Percentiles rank a stretch among this genome's conserved stretches.
These are phyloP conservation scores for Osmerus mordax DNA, from an alignment of 2,113 vertebrate species.

Conservation along the genomic window DNA sequence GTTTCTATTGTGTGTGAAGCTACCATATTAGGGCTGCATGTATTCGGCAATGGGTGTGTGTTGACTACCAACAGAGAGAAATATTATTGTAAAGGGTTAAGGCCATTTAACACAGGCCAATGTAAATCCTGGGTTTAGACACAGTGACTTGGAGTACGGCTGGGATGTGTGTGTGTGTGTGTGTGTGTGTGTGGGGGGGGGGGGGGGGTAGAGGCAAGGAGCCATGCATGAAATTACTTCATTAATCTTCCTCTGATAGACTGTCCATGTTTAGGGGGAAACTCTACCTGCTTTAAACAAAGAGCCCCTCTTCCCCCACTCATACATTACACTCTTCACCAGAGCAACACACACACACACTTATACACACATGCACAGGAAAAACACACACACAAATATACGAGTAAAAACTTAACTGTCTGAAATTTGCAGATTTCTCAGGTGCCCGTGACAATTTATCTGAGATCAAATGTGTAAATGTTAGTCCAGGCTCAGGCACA, in stretches of 20 bases:
- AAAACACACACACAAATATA: neutral
- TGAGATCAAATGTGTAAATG: constrained; percentile 46
- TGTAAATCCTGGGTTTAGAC: constrained; percentile 74
- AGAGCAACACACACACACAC: constrained; percentile 43
- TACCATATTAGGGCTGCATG: neutral
- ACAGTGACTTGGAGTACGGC: constrained; percentile 63
- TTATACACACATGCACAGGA: neutral
- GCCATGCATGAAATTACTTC: constrained; percentile 83
- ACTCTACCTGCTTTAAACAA: constrained; percentile 74
- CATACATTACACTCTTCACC: constrained; percentile 67
- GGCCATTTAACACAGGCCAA: constrained; percentile 66
- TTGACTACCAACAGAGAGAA: constrained; percentile 54
- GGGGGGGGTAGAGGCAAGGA: constrained; percentile 61
- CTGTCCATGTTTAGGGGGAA: constrained; percentile 68
- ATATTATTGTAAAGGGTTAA: constrained; percentile 71
- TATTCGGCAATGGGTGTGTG: constrained; percentile 3
- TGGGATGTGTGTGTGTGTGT: too few relatives aligned
- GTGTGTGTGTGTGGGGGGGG: neutral
- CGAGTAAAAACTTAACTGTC: constrained; percentile 26
- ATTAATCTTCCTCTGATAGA: constrained; percentile 78
- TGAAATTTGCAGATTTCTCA: constrained; percentile 49
- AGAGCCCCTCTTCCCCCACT: constrained; percentile 55
- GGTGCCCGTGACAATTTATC: constrained; percentile 37
- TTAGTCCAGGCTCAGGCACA: constrained; percentile 20
- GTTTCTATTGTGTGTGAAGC: too few relatives aligned